A percentile compares a stretch with the other conserved stretches of the same genome.
Conservation (phyloP, 2,888 invertebrate genomes). For the Protodeltote pygarga region DNA sequence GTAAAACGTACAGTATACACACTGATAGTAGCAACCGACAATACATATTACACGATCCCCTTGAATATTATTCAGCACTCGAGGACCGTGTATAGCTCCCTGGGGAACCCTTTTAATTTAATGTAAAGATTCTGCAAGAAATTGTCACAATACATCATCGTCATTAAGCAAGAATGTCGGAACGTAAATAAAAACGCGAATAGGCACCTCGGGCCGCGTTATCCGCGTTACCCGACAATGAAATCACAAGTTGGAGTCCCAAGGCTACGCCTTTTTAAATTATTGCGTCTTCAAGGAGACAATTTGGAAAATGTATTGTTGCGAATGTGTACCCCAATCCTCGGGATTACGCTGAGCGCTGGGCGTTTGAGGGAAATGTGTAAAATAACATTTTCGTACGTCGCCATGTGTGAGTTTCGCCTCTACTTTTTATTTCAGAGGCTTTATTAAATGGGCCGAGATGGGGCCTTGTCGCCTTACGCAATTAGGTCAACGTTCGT, state of each 20-base stretch:
- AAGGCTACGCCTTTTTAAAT: constrained; percentile 68
- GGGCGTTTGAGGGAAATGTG: constrained; percentile 66
- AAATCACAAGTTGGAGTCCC: constrained; percentile 52
- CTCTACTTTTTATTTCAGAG: constrained; percentile 50
- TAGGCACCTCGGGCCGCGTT: constrained; percentile 52
- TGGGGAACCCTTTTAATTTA: constrained; percentile 45
- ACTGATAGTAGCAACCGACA: constrained; percentile 10
- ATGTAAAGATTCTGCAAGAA: constrained; percentile 29
- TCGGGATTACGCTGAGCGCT: constrained; percentile 66
- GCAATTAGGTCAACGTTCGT: constrained; percentile 50
- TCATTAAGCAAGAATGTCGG: constrained; percentile 45
- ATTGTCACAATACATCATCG: constrained; percentile 44
- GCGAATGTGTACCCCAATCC: constrained; percentile 65
- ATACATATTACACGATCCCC: constrained; percentile 18
- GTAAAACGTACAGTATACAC: too few relatives aligned
- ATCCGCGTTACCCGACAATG: constrained; percentile 44
- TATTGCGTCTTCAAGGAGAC: constrained; percentile 78
- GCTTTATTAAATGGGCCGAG: constrained; percentile 49
- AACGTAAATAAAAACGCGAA: constrained; percentile 47
- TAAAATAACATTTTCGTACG: constrained; percentile 69
- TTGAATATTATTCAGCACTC: constrained; percentile 23
- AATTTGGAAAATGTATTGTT: constrained; percentile 78
- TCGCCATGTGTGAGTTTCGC: constrained; percentile 49
- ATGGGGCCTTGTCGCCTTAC: constrained; percentile 34
- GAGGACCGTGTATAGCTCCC: constrained; percentile 21